Evolutionary conservation across 2,113 vertebrate genomes (phyloP).

Genomic region (Sorex fumeus): DNA sequence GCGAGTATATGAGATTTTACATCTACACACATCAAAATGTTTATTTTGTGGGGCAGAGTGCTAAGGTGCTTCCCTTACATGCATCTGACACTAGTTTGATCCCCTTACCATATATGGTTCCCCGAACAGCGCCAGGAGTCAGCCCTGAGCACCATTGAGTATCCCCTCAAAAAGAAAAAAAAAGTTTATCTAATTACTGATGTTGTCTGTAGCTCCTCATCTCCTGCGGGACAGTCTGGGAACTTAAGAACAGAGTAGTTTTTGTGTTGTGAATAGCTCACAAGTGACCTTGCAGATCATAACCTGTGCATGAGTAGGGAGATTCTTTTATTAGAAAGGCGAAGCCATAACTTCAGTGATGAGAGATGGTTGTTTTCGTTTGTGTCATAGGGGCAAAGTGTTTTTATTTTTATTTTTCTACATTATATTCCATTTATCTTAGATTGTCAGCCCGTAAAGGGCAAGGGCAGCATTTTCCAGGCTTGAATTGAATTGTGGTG

Average conservation of each 20-base stretch:
- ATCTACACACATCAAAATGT: not conserved
- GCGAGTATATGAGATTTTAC: not conserved
- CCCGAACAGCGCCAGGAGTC: no score
- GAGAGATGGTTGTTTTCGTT: constrained; percentile 46
- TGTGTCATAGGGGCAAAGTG: constrained; percentile 34
- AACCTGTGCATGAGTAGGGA: not conserved
- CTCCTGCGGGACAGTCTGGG: not conserved
- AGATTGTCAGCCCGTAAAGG: constrained; percentile 44
- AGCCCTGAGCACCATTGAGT: no score
- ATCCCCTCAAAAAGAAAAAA: no score
- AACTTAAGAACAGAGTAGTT: not conserved
- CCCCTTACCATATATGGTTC: no score
- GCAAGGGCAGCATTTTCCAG: not conserved
- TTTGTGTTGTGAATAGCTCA: not conserved
- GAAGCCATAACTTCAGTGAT: constrained; percentile 11
- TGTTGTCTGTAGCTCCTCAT: no score
- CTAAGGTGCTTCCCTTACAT: no score
- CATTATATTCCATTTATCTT: constrained; percentile 41
- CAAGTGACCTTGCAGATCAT: constrained; percentile 62
- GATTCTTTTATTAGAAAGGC: constrained; percentile 33
- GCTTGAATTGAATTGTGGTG: not conserved
- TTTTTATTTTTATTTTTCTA: constrained; percentile 51
- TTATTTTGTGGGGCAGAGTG: not conserved
- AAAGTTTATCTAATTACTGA: constrained; percentile 35
- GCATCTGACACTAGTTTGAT: no score